Base-by-base conservation (phyloP, 1,140 invertebrate genomes). In the Drosophila ercepeae region DNA sequence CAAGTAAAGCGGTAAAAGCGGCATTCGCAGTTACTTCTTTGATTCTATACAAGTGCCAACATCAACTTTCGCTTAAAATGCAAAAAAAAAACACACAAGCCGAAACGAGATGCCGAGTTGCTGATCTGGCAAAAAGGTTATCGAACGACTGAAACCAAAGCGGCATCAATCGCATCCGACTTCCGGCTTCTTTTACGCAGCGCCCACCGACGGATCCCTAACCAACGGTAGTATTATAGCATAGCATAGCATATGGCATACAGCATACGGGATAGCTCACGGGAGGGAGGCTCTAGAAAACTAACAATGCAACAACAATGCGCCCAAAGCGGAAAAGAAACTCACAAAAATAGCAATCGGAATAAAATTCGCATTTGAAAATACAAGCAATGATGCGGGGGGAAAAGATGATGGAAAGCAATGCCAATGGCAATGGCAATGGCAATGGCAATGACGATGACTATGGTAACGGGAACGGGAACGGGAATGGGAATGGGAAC, bases 291-390 rank as follows among this genome's bases (percentile, higher is more conserved):
- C n/a, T n/a, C 52, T 42, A 42, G 53, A 58, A 58, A 59, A 60
- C 42, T 48, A 60, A n/a, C 21, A 27, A 23, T 19, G 55, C 21
- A 54, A 54, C 39, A 54, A 44, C 36, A 44, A 54, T 29, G 52
- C 39, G 39, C 39, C 52, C 16, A 61, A 64, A 39, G 57, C 60
- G 57, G 57, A 61, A 61, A 61, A 42, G 16, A 64, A 64, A 61
- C 48, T 64, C 60, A 61, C 60, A 48, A 64, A 59, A 61, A 41
- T 61, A 64, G 42, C 29, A 16, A 45, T 34, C 16, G 21, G 55
- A 42, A 49, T 11, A 64, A 48, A 41, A 60, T 59, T 39, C 32
- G 32, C 34, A 57, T 57, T 57, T 14, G 55, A 64, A 61, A 61
- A 36, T 29, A 21, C 46, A 60, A 64, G 39, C 60, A 55, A 49